Evolutionary conservation across 2,888 invertebrate species (phyloP).

Genomic region (Rhogogaster chlorosoma): DNA sequence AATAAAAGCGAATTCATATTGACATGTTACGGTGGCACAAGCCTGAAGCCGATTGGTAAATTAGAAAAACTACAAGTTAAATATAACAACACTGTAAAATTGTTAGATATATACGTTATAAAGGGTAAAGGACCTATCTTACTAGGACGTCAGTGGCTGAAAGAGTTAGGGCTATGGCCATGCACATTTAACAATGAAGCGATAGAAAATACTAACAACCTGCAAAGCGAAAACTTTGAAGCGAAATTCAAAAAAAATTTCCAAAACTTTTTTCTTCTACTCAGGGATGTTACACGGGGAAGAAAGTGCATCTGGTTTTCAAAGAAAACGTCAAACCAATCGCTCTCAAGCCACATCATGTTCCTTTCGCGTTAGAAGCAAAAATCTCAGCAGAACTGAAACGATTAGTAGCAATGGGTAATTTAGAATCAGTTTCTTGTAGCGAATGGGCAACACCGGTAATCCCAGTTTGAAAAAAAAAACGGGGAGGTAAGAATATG

Average conservation of each 20-base stretch:
- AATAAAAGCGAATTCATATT: too few species aligned
- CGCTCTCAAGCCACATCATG: constrained; percentile 59
- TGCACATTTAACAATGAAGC: too few species aligned
- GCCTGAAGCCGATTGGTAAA: too few species aligned
- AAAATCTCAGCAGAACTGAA: constrained; percentile 56
- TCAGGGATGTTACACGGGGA: constrained; percentile 51
- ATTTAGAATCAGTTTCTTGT: constrained; percentile 57
- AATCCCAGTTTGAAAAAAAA: constrained; percentile 64
- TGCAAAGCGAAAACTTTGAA: too few species aligned
- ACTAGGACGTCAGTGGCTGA: too few species aligned
- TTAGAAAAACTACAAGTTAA: too few species aligned
- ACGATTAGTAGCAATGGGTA: constrained; percentile 57
- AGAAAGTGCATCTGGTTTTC: constrained; percentile 57
- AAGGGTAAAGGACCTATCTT: too few species aligned
- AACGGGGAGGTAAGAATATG: constrained; percentile 60
- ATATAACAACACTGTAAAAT: too few species aligned
- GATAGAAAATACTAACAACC: too few species aligned
- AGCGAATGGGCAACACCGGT: constrained; percentile 69
- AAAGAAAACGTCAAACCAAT: constrained; percentile 57
- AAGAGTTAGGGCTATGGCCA: too few species aligned
- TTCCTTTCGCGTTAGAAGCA: constrained; percentile 57
- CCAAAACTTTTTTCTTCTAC: constrained; percentile 49
- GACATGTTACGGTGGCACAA: too few species aligned
- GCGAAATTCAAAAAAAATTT: not conserved
- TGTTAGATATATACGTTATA: too few species aligned